Evolutionary conservation across 2,888 invertebrate species (phyloP).

Genomic region (Chorisops tibialis): DNA sequence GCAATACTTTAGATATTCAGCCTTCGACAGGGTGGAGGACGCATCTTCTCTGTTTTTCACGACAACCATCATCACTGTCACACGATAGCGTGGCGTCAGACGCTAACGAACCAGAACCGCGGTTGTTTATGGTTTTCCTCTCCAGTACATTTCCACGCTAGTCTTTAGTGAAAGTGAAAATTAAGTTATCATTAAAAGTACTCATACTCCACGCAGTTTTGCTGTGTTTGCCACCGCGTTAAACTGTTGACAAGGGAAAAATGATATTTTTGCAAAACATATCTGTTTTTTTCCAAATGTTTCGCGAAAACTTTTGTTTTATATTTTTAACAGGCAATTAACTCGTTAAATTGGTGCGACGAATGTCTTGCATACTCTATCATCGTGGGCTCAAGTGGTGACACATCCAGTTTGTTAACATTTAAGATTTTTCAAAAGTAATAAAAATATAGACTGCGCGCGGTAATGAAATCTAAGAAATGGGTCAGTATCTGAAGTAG

Average conservation of each 20-base stretch:
- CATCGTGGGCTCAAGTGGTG: background rate
- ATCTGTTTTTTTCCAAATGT: background rate
- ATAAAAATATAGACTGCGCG: background rate
- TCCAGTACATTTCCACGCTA: background rate
- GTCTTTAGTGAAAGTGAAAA: conserved; percentile 13
- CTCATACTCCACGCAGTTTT: background rate
- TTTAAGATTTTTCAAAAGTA: background rate
- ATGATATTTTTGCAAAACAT: background rate
- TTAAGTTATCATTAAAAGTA: background rate
- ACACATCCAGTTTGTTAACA: background rate
- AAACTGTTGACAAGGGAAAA: background rate
- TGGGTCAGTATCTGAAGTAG: background rate
- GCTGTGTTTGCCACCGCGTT: background rate
- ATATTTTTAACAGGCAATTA: conserved; percentile 13
- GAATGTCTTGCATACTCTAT: conserved; percentile 7
- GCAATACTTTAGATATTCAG: background rate
- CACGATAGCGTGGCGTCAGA: too few relatives aligned
- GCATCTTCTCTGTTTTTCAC: too few relatives aligned
- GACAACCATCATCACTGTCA: too few relatives aligned
- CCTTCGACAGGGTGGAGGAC: background rate
- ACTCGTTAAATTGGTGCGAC: conserved; percentile 9
- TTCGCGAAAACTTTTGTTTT: background rate
- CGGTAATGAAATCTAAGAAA: conserved; percentile 7
- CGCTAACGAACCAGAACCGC: too few relatives aligned
- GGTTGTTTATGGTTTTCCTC: background rate